Evolutionary conservation across 2,888 invertebrate species (phyloP).

Genomic region (Napeogenes inachia): DNA sequence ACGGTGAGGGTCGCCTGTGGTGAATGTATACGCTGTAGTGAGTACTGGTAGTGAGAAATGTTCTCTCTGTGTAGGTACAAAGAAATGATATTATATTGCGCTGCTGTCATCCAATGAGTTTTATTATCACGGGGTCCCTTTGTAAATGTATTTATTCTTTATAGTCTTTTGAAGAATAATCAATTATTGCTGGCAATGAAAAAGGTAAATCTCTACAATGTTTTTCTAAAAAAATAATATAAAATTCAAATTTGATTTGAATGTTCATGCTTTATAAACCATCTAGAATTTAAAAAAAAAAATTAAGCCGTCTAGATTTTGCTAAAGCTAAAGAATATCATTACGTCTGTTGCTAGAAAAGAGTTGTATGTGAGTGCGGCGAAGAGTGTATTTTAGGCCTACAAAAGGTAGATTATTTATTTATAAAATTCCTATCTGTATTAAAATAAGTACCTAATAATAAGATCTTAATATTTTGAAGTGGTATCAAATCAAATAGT

Average conservation of each 20-base stretch:
- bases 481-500: constrained; percentile 22
- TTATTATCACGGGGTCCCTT: constrained; percentile 31
- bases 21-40: constrained; percentile 69
- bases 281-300: constrained; percentile 48
- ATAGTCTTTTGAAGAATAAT: neutral
- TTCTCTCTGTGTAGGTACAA: constrained; percentile 71
- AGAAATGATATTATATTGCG: constrained; percentile 72
- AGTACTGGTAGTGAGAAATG: constrained; percentile 58
- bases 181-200: constrained; percentile 1
- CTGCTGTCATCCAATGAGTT: constrained; percentile 52
- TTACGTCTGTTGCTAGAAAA: constrained; percentile 22
- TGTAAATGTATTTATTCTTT: neutral
- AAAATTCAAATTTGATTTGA: constrained; percentile 12
- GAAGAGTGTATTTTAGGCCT: neutral
- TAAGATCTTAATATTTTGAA: neutral
- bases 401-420: constrained; percentile 3
- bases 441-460: neutral
- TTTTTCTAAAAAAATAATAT: constrained; percentile 5
- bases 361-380: constrained; percentile 2
- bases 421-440: constrained; percentile 1
- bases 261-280: constrained; percentile 39
- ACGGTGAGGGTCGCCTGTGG: constrained; percentile 57
- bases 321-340: constrained; percentile 36
- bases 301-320: constrained; percentile 53
- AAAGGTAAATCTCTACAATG: neutral